phyloP scores from a whole-genome alignment of 1,140 invertebrate species.

The Heliconius melpomene region DNA sequence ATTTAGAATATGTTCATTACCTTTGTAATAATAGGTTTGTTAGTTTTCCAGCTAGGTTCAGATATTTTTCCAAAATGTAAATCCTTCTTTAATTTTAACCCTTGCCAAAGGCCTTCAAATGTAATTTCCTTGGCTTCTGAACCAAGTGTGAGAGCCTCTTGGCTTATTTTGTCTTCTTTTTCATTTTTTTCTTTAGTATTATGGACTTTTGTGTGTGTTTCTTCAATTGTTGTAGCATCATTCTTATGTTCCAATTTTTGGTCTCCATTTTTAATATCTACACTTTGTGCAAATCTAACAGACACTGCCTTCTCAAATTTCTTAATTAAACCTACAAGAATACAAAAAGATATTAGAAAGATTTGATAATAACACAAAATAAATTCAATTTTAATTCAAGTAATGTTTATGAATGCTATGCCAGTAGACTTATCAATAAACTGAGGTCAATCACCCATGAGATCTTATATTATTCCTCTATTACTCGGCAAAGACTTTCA shows the following conservation, averaged over 20 bases:
- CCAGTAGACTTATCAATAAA: background rate
- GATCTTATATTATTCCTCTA: background rate
- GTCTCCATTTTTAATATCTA: constrained; percentile 38
- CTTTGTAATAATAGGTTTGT: constrained; percentile 69
- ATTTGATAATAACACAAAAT: background rate
- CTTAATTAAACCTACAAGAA: constrained; percentile 62
- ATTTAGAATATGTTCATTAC: constrained; percentile 39
- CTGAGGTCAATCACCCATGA: background rate
- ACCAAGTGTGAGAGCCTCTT: constrained; percentile 52
- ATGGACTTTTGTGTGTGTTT: constrained; percentile 42
- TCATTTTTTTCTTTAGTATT: constrained; percentile 43
- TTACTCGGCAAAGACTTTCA: background rate
- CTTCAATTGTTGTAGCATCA: constrained; percentile 55
- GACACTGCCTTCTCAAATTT: constrained; percentile 63
- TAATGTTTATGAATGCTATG: background rate
- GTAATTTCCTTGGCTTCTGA: constrained; percentile 67
- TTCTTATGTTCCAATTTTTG: constrained; percentile 44
- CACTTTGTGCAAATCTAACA: constrained; percentile 42
- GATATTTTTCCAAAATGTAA: constrained; percentile 73
- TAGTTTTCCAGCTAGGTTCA: constrained; percentile 67
- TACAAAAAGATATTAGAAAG: background rate
- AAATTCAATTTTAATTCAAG: background rate
- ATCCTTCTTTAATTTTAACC: constrained; percentile 71
- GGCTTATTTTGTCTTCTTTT: constrained; percentile 53
- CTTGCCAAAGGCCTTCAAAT: constrained; percentile 66